Evolutionary conservation across 2,113 vertebrate species (phyloP), one percentile per base, ranked within the genome.

Genomic region (Asarcornis scutulata): DNA sequence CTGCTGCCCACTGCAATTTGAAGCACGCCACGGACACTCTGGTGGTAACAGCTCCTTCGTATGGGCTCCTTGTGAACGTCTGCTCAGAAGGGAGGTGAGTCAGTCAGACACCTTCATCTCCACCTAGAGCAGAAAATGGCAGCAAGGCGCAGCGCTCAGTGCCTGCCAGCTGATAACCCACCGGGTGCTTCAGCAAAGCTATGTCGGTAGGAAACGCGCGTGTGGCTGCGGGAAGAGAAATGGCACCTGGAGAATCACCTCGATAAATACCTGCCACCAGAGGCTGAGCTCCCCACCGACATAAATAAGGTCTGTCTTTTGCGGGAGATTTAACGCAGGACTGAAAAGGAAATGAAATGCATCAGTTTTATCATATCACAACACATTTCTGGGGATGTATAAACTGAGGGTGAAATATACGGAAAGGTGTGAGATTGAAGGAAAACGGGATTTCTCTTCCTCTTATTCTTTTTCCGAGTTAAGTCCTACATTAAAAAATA

Each of bases 101-200:
- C 66, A 18, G 7, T 1, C 59, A 60, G 0, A 1, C 11, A 26
- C 2, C 0, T 0, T 14, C 9, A 36, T 1, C 46, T 32, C 52
- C 34, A 8, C 2, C 1, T 3, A 18, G 60, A 29, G 56, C 67
- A 6, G 2, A 3, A 25, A 11, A 1, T 0, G 4, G 27, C 67
- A 59, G 26, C 34, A 1, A 34, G 64, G 50, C 40, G 73, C 3
- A 9, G 23, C 0, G 0, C 5, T 17, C 3, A 0, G 29, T 4
- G n/a, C 36, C 36, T 42, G 13, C 50, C 32, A 31, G 11, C 0
- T 1, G 67, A 13, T 64, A 29, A 56, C 31, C 2, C 62, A 11
- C 0, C 13, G 1, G 5, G 5, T 22, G 1, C 29, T 38, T 58
- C 10, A 7, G 71, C 36, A 48, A 1, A 0, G 13, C 16, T 1